These are phyloP conservation scores for Callopanchax toddi DNA, from an alignment of 2,113 vertebrate genomes.

Conservation along the genomic window DNA sequence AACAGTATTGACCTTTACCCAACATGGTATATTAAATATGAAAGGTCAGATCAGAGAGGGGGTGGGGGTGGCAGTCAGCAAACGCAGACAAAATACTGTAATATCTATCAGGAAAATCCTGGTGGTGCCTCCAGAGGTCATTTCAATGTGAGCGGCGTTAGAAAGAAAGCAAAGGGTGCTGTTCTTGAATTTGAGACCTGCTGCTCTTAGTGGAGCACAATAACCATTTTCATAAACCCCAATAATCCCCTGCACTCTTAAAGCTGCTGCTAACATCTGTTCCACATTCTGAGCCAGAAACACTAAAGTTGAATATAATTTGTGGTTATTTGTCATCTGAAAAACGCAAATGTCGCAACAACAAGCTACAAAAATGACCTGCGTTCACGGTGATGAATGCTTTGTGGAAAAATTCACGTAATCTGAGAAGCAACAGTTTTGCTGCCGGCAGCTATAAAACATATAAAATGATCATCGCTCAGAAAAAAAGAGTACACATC, in stretches of 20 bases:
- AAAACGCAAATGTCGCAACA: conserved; percentile 17
- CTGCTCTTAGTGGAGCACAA: conserved; percentile 4
- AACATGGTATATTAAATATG: conserved; percentile 79
- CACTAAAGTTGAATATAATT: conserved; percentile 25
- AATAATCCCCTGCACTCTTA: conserved; percentile 21
- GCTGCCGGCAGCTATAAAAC: conserved; percentile 30
- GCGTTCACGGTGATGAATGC: conserved; percentile 41
- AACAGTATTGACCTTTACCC: conserved; percentile 82
- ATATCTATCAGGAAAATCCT: conserved; percentile 60
- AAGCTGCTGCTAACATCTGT: conserved; percentile 42
- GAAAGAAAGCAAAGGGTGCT: conserved; percentile 24
- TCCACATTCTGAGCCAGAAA: conserved; percentile 22
- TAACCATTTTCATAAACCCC: conserved; percentile 26
- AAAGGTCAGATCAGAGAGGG: conserved; percentile 75
- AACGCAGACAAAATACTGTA: conserved; percentile 68
- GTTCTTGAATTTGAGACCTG: conserved; percentile 34
- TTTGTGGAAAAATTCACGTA: conserved; percentile 25
- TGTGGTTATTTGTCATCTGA: conserved; percentile 7
- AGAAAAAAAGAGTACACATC: conserved; percentile 4
- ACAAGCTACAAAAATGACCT: conserved; percentile 24
- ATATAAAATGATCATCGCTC: conserved; percentile 29
- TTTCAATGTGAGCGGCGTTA: conserved; percentile 63
- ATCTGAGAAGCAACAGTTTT: conserved; percentile 26
- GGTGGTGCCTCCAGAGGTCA: conserved; percentile 58
- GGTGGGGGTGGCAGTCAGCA: conserved; percentile 45